Conservation (phyloP, 2,797 vertebrate genomes). For the Myotis findleyi region DNA sequence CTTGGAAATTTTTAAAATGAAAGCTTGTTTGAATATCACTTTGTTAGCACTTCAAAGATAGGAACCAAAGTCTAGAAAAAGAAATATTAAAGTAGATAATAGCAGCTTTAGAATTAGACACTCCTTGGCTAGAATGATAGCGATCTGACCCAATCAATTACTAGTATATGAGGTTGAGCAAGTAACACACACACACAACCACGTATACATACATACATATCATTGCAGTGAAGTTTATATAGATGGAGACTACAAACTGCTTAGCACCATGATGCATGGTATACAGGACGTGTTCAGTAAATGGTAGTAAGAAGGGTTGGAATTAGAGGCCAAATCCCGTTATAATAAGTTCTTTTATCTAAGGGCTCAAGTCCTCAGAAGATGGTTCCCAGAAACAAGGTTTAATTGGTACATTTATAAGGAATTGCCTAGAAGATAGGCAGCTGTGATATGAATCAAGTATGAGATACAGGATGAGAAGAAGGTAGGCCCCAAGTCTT, state of each 20-base stretch:
- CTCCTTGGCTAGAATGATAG: not conserved
- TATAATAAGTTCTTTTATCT: not conserved
- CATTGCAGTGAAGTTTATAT: not conserved
- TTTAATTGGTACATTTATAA: constrained; percentile 5
- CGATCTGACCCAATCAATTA: not conserved
- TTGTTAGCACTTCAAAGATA: not conserved
- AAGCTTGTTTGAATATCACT: not conserved
- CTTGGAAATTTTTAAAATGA: not conserved
- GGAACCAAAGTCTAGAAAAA: not conserved
- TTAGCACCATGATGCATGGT: not conserved
- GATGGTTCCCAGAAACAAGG: not conserved
- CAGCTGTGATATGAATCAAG: not conserved
- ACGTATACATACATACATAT: not conserved
- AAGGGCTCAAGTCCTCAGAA: not conserved
- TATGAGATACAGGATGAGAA: not conserved
- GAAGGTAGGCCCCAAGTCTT: not conserved
- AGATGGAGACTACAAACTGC: not conserved
- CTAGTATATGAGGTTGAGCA: not conserved
- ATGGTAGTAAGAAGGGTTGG: not conserved
- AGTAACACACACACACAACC: not conserved
- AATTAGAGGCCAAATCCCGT: not conserved
- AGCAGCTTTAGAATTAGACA: not conserved
- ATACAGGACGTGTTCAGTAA: constrained; percentile 12
- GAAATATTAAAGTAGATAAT: not conserved
- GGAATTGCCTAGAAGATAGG: not conserved